phyloP scores from a whole-genome alignment of 2,888 invertebrate species.

The Drosophila niveifrons region DNA sequence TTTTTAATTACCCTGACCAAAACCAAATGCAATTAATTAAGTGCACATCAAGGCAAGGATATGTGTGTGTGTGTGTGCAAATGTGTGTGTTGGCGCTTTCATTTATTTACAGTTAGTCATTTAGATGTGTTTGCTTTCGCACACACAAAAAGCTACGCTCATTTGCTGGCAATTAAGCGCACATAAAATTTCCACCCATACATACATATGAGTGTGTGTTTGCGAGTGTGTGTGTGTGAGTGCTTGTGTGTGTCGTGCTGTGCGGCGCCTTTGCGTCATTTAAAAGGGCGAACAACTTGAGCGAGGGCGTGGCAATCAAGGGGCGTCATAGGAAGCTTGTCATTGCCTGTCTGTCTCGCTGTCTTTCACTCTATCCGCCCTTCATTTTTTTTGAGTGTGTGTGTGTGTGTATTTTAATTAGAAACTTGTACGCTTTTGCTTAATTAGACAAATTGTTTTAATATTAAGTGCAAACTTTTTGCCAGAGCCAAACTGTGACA shows the following conservation, averaged over 20 bases:
- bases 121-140: slow-evolving; percentile 62
- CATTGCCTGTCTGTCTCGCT: slow-evolving; percentile 29
- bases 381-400: slow-evolving; percentile 46
- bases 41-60: slow-evolving; percentile 59
- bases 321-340: slow-evolving; percentile 26
- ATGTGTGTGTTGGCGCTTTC: slow-evolving; percentile 41
- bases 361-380: slow-evolving; percentile 18
- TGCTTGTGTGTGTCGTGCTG: slow-evolving; percentile 9
- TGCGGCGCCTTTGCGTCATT: slow-evolving; percentile 47
- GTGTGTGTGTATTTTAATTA: slow-evolving; percentile 73
- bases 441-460: slow-evolving; percentile 81
- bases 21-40: slow-evolving; percentile 73
- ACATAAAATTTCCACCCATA: slow-evolving; percentile 59
- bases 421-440: slow-evolving; percentile 80
- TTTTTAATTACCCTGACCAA: slow-evolving; percentile 56
- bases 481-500: slow-evolving; percentile 55
- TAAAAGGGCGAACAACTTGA: slow-evolving; percentile 41
- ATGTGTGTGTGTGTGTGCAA: slow-evolving; percentile 25
- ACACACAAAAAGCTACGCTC: slow-evolving; percentile 62
- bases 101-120: slow-evolving; percentile 76
- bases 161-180: slow-evolving; percentile 78
- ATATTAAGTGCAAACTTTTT: slow-evolving; percentile 70
- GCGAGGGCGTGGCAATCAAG: slow-evolving; percentile 29
- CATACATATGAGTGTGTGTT: slow-evolving; percentile 12
- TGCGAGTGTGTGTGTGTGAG: slow-evolving; percentile 18